Base-by-base conservation (phyloP, 2,888 invertebrate genomes). In the Megalurothrips usitatus region DNA sequence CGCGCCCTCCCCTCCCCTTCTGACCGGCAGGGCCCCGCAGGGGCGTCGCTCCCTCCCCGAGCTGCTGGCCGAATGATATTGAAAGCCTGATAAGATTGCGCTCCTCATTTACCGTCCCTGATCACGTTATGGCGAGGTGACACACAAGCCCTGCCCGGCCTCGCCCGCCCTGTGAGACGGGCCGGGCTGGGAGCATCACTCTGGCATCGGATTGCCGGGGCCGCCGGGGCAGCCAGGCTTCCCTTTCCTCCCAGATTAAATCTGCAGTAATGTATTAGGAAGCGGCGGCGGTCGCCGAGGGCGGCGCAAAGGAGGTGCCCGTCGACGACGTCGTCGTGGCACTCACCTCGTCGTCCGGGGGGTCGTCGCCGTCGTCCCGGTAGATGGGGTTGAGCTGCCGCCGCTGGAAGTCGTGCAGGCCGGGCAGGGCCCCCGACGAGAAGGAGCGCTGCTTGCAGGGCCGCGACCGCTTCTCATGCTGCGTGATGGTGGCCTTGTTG, bases 401-500 rank as follows among this genome's bases (percentile, higher is more conserved):
- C 80, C 84, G 83, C 81, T 92, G 91, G 83, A 93, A 91, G 85
- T 93, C 93, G 83, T 93, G 93, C 83, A 93, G 87, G 0, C 92
- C 93, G 0, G 93, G 93, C 82, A 93, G 87, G 14, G 93, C 92
- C 0, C 94, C 93, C 84, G 93, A 93, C 0, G 93, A 93, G 86
- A 93, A 93, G 68, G 68, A 75, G 26, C 68, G 68, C 68, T 75
- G 68, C 68, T 75, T 75, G 68, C 68, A 75, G 68, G 68, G 68
- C 68, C 68, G 68, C 68, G 68, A 75, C 68, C 12, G 23, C 68
- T 26, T 23, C 26, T 26, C 26, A 23, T 11, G 2, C 68, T n/a
- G 10, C 68, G 68, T 23, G 26, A 75, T 75, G 68, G 12, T 26
- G 68, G 68, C 68, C 68, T 75, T 75, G 68, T 26, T 26, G 26